Evolutionary conservation across 2,113 vertebrate species (phyloP), one percentile per base, ranked within the genome.

Genomic region (Capreolus pygargus): DNA sequence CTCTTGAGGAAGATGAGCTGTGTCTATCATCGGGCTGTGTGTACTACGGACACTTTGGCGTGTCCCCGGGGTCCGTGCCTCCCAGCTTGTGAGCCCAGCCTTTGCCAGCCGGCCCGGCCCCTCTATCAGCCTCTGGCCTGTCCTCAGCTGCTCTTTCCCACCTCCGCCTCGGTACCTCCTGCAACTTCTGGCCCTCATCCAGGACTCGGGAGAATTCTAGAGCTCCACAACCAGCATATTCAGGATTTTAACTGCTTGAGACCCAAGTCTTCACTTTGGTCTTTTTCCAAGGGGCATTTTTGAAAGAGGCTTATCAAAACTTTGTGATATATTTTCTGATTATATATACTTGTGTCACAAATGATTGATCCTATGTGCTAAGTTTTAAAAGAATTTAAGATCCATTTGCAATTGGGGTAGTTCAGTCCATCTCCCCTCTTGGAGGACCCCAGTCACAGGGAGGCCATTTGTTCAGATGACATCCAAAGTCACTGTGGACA

Each of bases 91-190:
- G 43, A 47, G 76, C 30, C 50, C 28, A 47, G 85, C 30, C 76
- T 94, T 36, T n/a, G 57, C 74, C 27, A 17, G 21, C 10, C 4
- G 23, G 4, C 54, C 54, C 14, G 28, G 82, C 52, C 50, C 4
- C 47, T 54, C 58, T 30, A 36, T 45, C 81, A 57, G 50, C 39
- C 0, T 27, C 76, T 21, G 1, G 50, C 52, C 81, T 61, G 43
- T 12, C 39, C 45, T 43, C 30, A 0, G 81, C 28, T 33, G 30
- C 9, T 25, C 23, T 30, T 4, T 30, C 3, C 23, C 16, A 3
- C 1, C 54, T 54, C 43, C 0, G 6, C 39, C 9, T 3, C 4
- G 0, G 17, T 33, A 27, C 28, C 54, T 33, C 30, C n/a, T 11
- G 3, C 52, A 82, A 43, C 45, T 55, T 47, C 83, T n/a, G 33